A percentile compares a stretch with the other conserved stretches of the same genome.
Evolutionary conservation across 2,797 vertebrate species (phyloP).

Genomic region (Craterocephalus amniculus): DNA sequence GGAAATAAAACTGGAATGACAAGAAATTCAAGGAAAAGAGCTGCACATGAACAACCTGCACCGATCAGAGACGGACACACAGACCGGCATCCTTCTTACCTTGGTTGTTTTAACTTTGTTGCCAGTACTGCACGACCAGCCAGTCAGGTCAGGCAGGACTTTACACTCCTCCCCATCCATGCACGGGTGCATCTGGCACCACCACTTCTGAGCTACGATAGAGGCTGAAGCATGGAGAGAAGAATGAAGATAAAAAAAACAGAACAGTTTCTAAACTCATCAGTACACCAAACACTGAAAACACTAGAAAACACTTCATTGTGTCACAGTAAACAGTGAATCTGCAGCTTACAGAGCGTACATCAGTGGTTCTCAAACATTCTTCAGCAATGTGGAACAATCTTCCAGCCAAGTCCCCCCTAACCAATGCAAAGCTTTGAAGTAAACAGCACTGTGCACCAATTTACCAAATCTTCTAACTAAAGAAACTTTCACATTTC

Average conservation of each 20-base stretch:
- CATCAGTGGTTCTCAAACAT: too few relatives aligned
- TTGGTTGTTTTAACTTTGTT: constrained; percentile 89
- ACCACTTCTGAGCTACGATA: constrained; percentile 87
- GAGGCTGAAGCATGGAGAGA: constrained; percentile 71
- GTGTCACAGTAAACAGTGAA: too few relatives aligned
- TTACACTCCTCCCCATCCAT: constrained; percentile 86
- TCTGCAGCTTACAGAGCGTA: too few relatives aligned
- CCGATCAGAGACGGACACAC: background rate
- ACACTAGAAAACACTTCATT: background rate
- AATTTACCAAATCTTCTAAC: too few relatives aligned
- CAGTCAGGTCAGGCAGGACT: constrained; percentile 84
- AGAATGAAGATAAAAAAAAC: constrained; percentile 8
- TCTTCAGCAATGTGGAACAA: too few relatives aligned
- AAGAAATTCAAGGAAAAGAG: constrained; percentile 1
- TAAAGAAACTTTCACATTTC: too few relatives aligned
- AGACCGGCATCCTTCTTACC: constrained; percentile 63
- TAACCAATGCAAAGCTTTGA: too few relatives aligned
- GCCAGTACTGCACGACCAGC: constrained; percentile 86
- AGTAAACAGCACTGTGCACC: too few relatives aligned
- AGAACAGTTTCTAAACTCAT: background rate
- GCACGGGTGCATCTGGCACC: constrained; percentile 87
- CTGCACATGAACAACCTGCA: too few relatives aligned
- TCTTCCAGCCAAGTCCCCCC: too few relatives aligned
- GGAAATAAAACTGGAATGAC: background rate
- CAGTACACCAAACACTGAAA: background rate